These are phyloP conservation scores for Notodonta ziczac DNA, from an alignment of 2,888 invertebrate species.

Conservation along the genomic window DNA sequence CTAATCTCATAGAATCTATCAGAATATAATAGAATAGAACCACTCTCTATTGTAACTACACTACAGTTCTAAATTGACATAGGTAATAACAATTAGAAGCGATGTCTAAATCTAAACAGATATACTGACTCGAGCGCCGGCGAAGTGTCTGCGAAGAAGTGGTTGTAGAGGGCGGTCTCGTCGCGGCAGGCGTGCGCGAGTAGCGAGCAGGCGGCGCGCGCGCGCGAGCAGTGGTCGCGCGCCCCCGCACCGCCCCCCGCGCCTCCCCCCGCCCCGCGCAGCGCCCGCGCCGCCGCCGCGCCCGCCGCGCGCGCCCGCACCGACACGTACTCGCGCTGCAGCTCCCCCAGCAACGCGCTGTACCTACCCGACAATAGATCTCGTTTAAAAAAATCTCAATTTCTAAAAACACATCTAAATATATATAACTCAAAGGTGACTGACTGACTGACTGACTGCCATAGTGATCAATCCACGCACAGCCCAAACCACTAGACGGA, in stretches of 20 bases:
- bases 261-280: constrained; percentile 87
- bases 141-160: constrained; percentile 92
- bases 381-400: no score
- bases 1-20: no score
- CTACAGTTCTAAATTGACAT: no score
- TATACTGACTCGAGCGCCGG: constrained; percentile 86
- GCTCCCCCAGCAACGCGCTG: constrained; percentile 89
- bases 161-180: constrained; percentile 95
- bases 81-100: no score
- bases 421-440: no score
- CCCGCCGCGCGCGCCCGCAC: constrained; percentile 86
- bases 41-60: no score
- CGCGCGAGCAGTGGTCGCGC: constrained; percentile 91
- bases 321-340: constrained; percentile 86
- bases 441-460: no score
- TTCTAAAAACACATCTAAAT: no score
- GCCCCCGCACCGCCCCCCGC: constrained; percentile 87
- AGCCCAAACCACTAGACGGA: no score
- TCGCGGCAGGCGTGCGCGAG: constrained; percentile 97
- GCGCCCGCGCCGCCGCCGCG: constrained; percentile 88
- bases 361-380: no score
- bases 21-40: no score
- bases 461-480: no score
- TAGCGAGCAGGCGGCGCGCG: constrained; percentile 94
- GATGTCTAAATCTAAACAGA: background rate